A percentile compares a stretch with the other conserved stretches of the same genome.
Conservation (phyloP, 2,888 invertebrate species). For the Cheilosia urbana region DNA sequence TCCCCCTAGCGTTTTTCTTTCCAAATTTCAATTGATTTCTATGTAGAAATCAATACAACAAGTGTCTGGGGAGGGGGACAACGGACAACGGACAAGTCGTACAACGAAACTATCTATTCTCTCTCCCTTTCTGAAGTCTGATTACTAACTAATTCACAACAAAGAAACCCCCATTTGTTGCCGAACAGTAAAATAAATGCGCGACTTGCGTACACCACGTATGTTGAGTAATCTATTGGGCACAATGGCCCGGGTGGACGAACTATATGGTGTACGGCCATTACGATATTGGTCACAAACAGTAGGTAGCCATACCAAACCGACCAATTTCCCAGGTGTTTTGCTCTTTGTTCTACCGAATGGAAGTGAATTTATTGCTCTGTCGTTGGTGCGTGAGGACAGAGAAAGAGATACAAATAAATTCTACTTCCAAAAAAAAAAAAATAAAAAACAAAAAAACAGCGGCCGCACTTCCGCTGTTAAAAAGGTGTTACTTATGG, state of each 20-base stretch:
- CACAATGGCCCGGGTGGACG: constrained; percentile 53
- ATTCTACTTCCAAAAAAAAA: constrained; percentile 35
- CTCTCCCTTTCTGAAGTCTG: not conserved
- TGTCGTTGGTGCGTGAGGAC: constrained; percentile 38
- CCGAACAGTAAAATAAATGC: constrained; percentile 5
- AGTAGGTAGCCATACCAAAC: constrained; percentile 8
- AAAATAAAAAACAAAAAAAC: constrained; percentile 10
- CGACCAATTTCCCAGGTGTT: constrained; percentile 55
- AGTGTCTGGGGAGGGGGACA: no score
- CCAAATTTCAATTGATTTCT: constrained; percentile 12
- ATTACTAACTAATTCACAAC: constrained; percentile 41
- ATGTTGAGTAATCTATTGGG: constrained; percentile 24
- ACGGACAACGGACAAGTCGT: not conserved
- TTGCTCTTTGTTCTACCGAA: constrained; percentile 16
- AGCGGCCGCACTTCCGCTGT: constrained; percentile 33
- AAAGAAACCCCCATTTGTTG: constrained; percentile 19
- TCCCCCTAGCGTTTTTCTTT: not conserved
- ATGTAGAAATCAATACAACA: constrained; percentile 19
- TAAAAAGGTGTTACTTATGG: constrained; percentile 27
- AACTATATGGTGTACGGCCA: constrained; percentile 27
- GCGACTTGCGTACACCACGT: constrained; percentile 30
- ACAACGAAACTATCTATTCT: not conserved
- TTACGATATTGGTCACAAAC: constrained; percentile 47
- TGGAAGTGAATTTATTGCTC: constrained; percentile 36
- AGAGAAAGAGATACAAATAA: constrained; percentile 36